These are phyloP conservation scores for Holothuria scabra DNA, from an alignment of 53 echinoderm and acorn worm genomes.

Conservation along the genomic window DNA sequence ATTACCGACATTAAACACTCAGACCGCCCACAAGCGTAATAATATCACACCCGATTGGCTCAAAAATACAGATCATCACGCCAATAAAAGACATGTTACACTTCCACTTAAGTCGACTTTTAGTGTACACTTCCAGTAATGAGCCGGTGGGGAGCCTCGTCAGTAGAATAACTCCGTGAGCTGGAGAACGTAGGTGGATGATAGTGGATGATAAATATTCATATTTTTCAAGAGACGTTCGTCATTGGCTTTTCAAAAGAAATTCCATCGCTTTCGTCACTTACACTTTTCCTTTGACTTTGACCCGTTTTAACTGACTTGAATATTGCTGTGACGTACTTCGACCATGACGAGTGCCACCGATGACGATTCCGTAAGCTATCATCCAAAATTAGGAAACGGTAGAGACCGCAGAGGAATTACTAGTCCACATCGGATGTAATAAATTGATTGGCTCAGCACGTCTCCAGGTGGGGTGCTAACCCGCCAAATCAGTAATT, in stretches of 20 bases:
- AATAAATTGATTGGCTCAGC: conserved; percentile 43
- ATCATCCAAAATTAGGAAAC: conserved; percentile 14
- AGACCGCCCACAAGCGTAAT: conserved; percentile 42
- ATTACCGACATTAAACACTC: conserved; percentile 20
- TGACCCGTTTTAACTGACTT: too few relatives aligned
- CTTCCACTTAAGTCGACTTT: not conserved
- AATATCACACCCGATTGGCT: conserved; percentile 37
- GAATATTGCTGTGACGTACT: not conserved
- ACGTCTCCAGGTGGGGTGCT: conserved; percentile 16
- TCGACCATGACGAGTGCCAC: not conserved
- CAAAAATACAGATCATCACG: conserved; percentile 25
- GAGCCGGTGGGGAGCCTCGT: conserved; percentile 12
- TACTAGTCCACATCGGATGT: conserved; percentile 32
- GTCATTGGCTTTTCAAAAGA: not conserved
- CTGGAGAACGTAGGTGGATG: conserved; percentile 1
- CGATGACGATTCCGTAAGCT: not conserved
- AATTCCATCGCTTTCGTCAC: not conserved
- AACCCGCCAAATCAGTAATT: conserved; percentile 23
- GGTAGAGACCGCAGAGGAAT: conserved; percentile 7
- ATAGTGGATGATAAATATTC: conserved; percentile 24
- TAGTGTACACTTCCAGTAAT: conserved; percentile 11
- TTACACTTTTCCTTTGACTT: conserved; percentile 1
- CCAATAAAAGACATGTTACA: conserved; percentile 20
- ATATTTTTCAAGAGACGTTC: not conserved
- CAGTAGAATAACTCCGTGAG: not conserved